A percentile compares a stretch with the other conserved stretches of the same genome.
These are phyloP conservation scores for Psittacus erithacus DNA, from an alignment of 2,113 vertebrate species.

Conservation along the genomic window DNA sequence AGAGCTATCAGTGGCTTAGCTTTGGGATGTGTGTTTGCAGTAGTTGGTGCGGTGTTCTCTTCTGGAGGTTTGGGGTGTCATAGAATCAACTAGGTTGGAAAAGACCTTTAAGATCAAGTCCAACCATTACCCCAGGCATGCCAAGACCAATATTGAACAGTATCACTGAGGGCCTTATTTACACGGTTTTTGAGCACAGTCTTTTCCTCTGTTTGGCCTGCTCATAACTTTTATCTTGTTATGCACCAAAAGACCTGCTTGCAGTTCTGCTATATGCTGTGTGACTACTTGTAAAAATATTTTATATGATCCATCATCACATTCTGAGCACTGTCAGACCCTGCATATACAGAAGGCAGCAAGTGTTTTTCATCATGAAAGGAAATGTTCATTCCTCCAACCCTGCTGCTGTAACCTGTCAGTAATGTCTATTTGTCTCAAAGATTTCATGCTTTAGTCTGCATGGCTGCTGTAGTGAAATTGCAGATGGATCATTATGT, in stretches of 20 bases:
- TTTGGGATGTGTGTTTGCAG: background rate
- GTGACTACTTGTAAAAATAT: background rate
- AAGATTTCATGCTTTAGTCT: slow-evolving; percentile 30
- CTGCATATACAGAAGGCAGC: background rate
- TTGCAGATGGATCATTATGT: slow-evolving; percentile 47
- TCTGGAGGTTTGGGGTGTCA: background rate
- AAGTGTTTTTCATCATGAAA: background rate
- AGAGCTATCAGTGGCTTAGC: background rate
- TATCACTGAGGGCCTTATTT: background rate
- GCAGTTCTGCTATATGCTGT: background rate
- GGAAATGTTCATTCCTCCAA: background rate
- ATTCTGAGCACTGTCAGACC: background rate
- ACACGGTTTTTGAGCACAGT: background rate
- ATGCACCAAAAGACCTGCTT: background rate
- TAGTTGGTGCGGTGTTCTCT: background rate
- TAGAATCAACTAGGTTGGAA: background rate
- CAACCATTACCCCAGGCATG: background rate
- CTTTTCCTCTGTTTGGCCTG: background rate
- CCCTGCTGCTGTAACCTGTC: background rate
- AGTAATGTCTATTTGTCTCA: background rate
- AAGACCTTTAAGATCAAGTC: background rate
- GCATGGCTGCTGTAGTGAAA: background rate
- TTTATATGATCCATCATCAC: background rate
- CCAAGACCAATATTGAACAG: background rate
- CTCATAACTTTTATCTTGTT: background rate